Evolutionary conservation across 2,888 invertebrate species (phyloP).

Genomic region (Pheosia gnoma): DNA sequence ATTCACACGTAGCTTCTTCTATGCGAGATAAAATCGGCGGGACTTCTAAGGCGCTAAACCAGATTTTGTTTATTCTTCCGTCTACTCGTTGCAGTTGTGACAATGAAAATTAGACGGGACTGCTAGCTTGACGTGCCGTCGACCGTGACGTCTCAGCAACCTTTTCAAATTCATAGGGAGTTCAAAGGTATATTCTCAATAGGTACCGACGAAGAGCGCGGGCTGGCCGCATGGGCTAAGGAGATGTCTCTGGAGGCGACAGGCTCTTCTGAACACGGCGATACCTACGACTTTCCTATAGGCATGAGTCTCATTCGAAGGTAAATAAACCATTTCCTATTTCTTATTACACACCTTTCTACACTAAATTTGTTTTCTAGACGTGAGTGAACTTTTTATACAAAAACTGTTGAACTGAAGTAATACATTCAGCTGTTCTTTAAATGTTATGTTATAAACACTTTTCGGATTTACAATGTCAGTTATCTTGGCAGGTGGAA

Average conservation of each 20-base stretch:
- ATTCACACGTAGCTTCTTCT: too few relatives aligned
- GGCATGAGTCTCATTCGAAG: slow-evolving; percentile 87
- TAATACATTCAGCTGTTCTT: too few relatives aligned
- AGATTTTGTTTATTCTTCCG: too few relatives aligned
- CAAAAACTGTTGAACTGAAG: too few relatives aligned
- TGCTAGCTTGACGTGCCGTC: too few relatives aligned
- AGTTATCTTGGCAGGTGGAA: slow-evolving; percentile 79
- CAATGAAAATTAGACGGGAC: too few relatives aligned
- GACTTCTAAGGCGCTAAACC: too few relatives aligned
- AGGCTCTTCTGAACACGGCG: slow-evolving; percentile 67
- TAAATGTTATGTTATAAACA: too few relatives aligned
- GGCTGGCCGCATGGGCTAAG: slow-evolving; percentile 89
- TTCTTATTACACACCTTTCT: background rate
- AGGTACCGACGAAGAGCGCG: slow-evolving; percentile 90
- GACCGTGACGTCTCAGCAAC: too few relatives aligned
- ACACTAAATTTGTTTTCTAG: background rate
- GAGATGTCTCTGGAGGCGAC: slow-evolving; percentile 86
- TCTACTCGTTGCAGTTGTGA: too few relatives aligned
- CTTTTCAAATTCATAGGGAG: background rate
- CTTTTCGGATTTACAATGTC: background rate
- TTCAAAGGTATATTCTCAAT: background rate
- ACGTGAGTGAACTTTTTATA: too few relatives aligned
- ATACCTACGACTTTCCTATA: slow-evolving; percentile 88
- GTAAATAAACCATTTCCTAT: slow-evolving; percentile 52
- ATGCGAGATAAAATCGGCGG: too few relatives aligned